Base-by-base conservation (phyloP, 35 echinoderm and acorn worm species). In the Heliocidaris tuberculata region DNA sequence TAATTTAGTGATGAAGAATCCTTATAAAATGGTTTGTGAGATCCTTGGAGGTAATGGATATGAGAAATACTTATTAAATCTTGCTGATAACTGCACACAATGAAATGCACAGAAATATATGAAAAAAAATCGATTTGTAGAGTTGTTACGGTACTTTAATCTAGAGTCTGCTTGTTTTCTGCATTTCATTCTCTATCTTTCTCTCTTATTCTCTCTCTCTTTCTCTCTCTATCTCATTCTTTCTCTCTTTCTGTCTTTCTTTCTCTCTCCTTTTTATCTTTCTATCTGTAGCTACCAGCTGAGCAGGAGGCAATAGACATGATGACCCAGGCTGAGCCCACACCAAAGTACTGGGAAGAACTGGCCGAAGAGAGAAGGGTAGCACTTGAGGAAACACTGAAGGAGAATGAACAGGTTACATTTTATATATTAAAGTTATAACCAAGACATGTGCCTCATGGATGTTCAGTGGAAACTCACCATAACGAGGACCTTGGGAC, bases 331-430 rank as follows among this genome's bases (percentile, higher is more conserved):
- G 88, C 88, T 93, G 71, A 31, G 85, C 88, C 94, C 52, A 97
- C 98, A 85, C 95, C 96, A 21, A 95, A 86, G 19, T 99, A 99
- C 65, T 99, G 98, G 98, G 90, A 99, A 88, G 95, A 97, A 27
- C 19, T 99, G 56, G 98, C 98, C 13, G 98, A 99, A 52, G 96
- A 99, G 93, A 99, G 98, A 85, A 96, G 98, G 49, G 93, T 94
- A 48, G 98, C 98, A 17, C 94, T 99, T 71, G 96, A 96, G 29
- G 96, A 97, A 27, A 95, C 96, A 29, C 95, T 99, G 7, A 94
- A 95, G 49, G 98, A 99, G 85, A 99, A 99, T 90, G 95, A 99
- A 95, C 35, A 96, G 95, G 98, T 97, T 21, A 42, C 35, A 42
- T 42, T 42, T 42, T 85, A 85, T n/a, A 85, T n/a, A 2, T 85